Conservation (phyloP, 1,140 invertebrate genomes). For the Lepidurus couesii region DNA sequence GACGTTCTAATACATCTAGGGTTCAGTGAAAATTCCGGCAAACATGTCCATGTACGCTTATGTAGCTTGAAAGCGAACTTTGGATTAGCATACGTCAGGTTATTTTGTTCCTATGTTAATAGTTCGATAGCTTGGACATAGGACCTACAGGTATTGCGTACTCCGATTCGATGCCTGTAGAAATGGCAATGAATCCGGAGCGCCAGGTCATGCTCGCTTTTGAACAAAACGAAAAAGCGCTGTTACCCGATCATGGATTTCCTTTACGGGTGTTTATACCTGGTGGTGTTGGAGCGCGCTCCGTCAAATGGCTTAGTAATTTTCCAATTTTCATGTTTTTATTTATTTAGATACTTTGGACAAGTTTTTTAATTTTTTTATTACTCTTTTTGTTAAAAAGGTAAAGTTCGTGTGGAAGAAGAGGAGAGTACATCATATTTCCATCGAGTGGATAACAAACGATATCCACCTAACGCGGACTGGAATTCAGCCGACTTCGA, state of each 20-base stretch:
- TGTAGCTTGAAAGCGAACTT: too few species aligned
- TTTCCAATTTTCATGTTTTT: neutral
- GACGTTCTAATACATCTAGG: slow-evolving; percentile 45
- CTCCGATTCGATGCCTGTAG: slow-evolving; percentile 56
- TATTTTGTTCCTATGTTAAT: neutral
- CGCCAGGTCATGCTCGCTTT: slow-evolving; percentile 56
- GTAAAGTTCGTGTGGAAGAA: slow-evolving; percentile 9
- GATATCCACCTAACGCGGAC: slow-evolving; percentile 22
- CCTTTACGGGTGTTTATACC: slow-evolving; percentile 56
- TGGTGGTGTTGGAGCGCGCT: slow-evolving; percentile 67
- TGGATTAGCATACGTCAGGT: neutral
- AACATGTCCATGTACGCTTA: slow-evolving; percentile 47
- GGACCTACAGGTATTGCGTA: slow-evolving; percentile 49
- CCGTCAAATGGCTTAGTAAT: slow-evolving; percentile 74
- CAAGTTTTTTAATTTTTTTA: neutral
- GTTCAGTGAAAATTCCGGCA: slow-evolving; percentile 43
- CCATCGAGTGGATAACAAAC: slow-evolving; percentile 32
- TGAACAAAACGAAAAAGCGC: slow-evolving; percentile 57
- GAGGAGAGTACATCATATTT: neutral
- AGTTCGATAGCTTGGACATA: slow-evolving; percentile 51
- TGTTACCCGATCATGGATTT: slow-evolving; percentile 56
- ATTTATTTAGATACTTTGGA: neutral
- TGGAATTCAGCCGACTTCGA: slow-evolving; percentile 29
- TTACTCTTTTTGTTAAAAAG: slow-evolving; percentile 13
- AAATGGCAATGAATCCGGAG: slow-evolving; percentile 50